Conservation (phyloP, 2,113 vertebrate species). For the Corvus moneduloides region DNA sequence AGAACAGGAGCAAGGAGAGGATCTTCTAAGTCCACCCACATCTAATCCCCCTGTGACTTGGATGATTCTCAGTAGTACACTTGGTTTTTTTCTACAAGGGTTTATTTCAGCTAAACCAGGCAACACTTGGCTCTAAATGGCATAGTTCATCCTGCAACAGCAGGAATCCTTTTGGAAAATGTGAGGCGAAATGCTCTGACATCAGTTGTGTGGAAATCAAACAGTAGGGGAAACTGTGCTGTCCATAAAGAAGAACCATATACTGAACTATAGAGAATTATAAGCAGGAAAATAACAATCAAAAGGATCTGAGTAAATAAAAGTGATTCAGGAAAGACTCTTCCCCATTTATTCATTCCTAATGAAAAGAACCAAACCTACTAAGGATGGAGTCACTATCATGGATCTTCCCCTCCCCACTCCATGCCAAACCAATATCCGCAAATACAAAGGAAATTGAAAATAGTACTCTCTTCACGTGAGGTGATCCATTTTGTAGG, state of each 20-base stretch:
- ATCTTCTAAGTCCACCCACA: background rate
- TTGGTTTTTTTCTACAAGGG: background rate
- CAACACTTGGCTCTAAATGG: background rate
- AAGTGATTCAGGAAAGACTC: background rate
- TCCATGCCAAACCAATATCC: background rate
- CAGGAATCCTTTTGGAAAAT: background rate
- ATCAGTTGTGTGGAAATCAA: background rate
- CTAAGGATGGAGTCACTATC: background rate
- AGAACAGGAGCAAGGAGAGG: background rate
- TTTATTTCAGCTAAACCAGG: background rate
- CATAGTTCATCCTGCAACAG: background rate
- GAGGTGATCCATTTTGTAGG: background rate
- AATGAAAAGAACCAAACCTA: background rate
- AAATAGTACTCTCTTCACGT: background rate
- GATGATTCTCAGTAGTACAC: background rate
- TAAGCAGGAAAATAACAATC: background rate
- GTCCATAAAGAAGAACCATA: background rate
- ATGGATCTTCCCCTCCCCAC: background rate
- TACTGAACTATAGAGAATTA: background rate
- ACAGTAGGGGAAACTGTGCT: background rate
- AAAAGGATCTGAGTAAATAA: background rate
- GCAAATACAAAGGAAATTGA: background rate
- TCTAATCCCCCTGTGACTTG: background rate
- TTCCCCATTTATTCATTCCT: background rate
- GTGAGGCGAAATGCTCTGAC: background rate